Evolutionary conservation across 2,113 vertebrate genomes (phyloP).

Genomic region (Burhinus bistriatus): DNA sequence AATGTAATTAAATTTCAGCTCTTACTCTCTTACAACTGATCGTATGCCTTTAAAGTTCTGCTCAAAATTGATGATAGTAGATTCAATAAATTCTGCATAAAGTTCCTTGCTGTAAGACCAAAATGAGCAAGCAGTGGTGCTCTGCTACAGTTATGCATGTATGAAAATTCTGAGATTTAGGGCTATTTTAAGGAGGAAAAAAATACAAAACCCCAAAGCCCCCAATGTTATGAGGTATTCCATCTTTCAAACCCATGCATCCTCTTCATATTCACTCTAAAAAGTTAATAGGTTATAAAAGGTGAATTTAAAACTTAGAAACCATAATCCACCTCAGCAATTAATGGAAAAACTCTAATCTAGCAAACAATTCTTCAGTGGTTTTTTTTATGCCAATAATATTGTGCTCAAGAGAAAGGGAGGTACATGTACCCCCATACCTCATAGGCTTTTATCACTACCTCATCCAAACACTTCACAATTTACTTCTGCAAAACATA

Average conservation of each 20-base stretch:
- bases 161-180: neutral
- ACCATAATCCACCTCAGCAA: neutral
- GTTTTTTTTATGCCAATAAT: neutral
- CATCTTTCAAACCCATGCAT: neutral
- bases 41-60: neutral
- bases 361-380: neutral
- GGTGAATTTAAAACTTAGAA: neutral
- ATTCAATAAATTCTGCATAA: neutral
- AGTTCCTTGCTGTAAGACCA: neutral
- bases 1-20: neutral
- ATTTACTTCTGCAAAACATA: neutral
- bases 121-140: neutral
- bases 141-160: neutral
- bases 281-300: neutral
- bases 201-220: neutral
- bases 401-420: neutral
- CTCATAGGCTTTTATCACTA: neutral
- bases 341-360: neutral
- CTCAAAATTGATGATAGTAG: neutral
- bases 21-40: neutral
- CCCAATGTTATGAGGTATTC: neutral
- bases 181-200: neutral
- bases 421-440: neutral
- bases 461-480: neutral
- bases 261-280: neutral